Percentiles rank a stretch among this genome's conserved stretches.
These are phyloP conservation scores for Muscicapa adusta DNA, from an alignment of 2,113 vertebrate genomes.

Conservation along the genomic window DNA sequence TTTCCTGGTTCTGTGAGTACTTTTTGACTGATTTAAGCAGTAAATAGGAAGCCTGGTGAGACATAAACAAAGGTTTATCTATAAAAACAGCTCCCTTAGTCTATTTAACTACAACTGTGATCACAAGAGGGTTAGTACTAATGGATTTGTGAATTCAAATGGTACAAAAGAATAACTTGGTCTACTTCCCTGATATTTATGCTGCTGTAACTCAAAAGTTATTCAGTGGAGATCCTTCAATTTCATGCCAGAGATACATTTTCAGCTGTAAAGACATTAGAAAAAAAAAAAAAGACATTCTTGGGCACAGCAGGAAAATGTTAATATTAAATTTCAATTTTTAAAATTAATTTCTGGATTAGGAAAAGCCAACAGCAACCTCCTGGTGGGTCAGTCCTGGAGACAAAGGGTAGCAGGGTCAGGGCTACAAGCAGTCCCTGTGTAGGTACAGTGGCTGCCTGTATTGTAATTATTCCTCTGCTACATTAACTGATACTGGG, in stretches of 20 bases:
- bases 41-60: not conserved
- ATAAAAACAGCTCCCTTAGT: not conserved
- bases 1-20: not conserved
- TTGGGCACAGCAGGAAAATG: not conserved
- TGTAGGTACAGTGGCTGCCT: not conserved
- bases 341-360: not conserved
- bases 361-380: not conserved
- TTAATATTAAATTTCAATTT: not conserved
- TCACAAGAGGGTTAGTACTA: not conserved
- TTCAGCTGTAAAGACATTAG: not conserved
- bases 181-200: not conserved
- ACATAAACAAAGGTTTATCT: not conserved
- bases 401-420: not conserved
- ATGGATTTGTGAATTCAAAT: not conserved
- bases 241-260: not conserved
- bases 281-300: not conserved
- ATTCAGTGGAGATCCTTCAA: not conserved
- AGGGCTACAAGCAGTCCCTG: rapidly evolving
- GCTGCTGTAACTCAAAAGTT: not conserved
- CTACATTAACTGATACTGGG: not conserved
- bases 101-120: not conserved
- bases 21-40: not conserved
- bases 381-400: not conserved
- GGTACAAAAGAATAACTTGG: not conserved
- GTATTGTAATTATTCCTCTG: not conserved